Evolutionary conservation across 35 echinoderm and acorn worm genomes (phyloP).

Genomic region (Chiridota heheva): DNA sequence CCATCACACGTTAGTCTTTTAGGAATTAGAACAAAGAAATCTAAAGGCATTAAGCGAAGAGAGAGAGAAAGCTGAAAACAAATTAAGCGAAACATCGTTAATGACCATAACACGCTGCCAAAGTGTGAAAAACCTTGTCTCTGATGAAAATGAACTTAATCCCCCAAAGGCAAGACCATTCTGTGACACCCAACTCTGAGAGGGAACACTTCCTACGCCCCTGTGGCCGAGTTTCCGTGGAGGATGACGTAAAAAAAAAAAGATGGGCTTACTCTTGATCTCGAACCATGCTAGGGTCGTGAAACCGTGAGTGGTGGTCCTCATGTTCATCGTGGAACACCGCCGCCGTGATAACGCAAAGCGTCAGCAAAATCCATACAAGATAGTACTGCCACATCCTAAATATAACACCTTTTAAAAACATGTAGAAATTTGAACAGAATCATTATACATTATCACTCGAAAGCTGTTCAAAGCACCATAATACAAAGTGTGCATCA

Average conservation of each 20-base stretch:
- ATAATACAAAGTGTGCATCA: too few relatives aligned
- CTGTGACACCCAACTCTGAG: neutral
- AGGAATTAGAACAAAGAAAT: neutral
- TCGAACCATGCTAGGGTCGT: constrained; percentile 70
- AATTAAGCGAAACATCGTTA: neutral
- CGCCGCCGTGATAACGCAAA: too few relatives aligned
- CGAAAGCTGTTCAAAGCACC: too few relatives aligned
- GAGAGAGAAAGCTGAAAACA: neutral
- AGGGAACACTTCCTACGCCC: neutral
- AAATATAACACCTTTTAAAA: too few relatives aligned
- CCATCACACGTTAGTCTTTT: too few relatives aligned
- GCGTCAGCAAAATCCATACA: too few relatives aligned
- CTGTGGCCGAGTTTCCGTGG: neutral
- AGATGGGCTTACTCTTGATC: constrained; percentile 68
- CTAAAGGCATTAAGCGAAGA: neutral
- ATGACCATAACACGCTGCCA: neutral
- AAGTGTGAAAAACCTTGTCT: neutral
- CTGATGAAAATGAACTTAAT: neutral
- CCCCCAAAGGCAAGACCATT: neutral
- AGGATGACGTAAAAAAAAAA: neutral
- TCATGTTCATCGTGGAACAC: constrained; percentile 50
- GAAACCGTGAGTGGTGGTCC: constrained; percentile 60
- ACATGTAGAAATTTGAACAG: too few relatives aligned
- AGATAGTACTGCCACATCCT: too few relatives aligned
- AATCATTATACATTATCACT: too few relatives aligned